Evolutionary conservation across 2,888 invertebrate genomes (phyloP).

Genomic region (Aleiodes leptofemur): DNA sequence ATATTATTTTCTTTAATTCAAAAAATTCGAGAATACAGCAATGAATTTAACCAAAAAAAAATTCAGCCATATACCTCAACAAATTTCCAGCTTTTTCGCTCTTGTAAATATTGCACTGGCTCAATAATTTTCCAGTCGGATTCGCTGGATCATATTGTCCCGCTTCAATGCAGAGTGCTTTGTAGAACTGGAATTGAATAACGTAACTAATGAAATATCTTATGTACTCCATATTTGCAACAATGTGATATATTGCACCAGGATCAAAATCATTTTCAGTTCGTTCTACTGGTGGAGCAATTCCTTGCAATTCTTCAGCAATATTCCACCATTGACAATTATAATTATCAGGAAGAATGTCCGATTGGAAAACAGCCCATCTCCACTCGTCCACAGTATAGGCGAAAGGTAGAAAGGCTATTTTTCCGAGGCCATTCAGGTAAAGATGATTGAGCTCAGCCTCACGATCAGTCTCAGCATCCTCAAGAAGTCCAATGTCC

Average conservation of each 20-base stretch:
- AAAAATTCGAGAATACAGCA: no score
- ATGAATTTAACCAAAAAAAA: background rate
- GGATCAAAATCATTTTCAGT: conserved; percentile 82
- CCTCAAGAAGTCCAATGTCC: conserved; percentile 77
- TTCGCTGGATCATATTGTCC: conserved; percentile 86
- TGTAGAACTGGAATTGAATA: conserved; percentile 91
- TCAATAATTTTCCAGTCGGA: conserved; percentile 80
- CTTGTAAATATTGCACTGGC: conserved; percentile 91
- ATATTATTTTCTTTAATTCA: background rate
- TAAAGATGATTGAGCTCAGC: conserved; percentile 71
- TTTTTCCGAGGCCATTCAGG: conserved; percentile 77
- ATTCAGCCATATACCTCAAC: conserved; percentile 76
- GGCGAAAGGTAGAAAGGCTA: conserved; percentile 79
- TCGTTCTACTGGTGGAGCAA: conserved; percentile 80
- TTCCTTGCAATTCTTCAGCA: conserved; percentile 78
- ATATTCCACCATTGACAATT: conserved; percentile 80
- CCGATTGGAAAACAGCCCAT: conserved; percentile 81
- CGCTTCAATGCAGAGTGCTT: conserved; percentile 85
- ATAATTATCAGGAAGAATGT: conserved; percentile 78
- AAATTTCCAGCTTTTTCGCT: conserved; percentile 87
- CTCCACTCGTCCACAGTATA: conserved; percentile 79
- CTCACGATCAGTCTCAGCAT: conserved; percentile 68
- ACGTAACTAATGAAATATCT: conserved; percentile 87
- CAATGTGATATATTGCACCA: conserved; percentile 76
- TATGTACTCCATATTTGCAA: conserved; percentile 75